Conservation (phyloP, 2,888 invertebrate species). For the Macropis europaea region DNA sequence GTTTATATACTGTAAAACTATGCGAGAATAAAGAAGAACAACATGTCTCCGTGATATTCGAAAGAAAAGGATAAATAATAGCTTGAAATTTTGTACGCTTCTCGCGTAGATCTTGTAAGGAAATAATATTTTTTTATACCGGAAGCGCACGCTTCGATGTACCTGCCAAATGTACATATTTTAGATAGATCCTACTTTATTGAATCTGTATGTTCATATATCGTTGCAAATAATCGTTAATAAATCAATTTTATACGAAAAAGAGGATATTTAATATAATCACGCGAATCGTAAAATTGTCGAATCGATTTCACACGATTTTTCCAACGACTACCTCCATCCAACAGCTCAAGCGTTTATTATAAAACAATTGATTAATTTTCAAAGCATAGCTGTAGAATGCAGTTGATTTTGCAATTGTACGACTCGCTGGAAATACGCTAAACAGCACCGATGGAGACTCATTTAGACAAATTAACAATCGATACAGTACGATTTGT, state of each 20-base stretch:
- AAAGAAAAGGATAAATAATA: neutral
- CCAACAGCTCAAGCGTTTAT: too few relatives aligned
- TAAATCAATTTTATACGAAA: neutral
- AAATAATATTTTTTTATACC: slow-evolving; percentile 35
- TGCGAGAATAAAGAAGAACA: neutral
- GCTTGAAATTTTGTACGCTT: neutral
- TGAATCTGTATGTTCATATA: slow-evolving; percentile 20
- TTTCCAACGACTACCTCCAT: slow-evolving; percentile 10
- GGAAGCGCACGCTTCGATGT: slow-evolving; percentile 73
- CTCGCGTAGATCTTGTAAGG: slow-evolving; percentile 11
- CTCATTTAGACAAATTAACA: neutral
- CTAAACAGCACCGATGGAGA: too few relatives aligned
- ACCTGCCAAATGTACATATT: slow-evolving; percentile 69
- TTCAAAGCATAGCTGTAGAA: neutral
- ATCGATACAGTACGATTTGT: neutral
- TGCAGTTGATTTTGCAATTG: neutral
- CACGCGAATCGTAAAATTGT: neutral
- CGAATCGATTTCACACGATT: neutral
- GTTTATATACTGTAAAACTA: neutral
- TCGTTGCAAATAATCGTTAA: neutral
- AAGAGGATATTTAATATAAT: neutral
- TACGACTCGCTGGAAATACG: neutral
- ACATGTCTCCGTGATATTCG: too few relatives aligned
- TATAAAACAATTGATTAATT: neutral
- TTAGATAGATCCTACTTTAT: slow-evolving; percentile 50